phyloP scores from a whole-genome alignment of 2,888 invertebrate genomes.

The Philereme vetulata region DNA sequence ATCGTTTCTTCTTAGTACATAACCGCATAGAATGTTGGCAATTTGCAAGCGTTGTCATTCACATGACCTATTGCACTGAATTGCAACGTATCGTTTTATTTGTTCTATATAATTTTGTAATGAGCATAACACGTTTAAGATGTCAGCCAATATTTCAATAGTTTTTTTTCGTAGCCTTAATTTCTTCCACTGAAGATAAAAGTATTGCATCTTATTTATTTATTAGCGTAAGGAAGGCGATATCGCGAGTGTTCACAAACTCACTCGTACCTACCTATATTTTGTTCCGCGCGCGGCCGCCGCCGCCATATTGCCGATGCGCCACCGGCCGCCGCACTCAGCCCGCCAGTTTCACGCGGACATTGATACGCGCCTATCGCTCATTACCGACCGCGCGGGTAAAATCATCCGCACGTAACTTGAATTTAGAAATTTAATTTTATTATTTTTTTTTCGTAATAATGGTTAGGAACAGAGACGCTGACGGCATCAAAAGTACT shows the following conservation, averaged over 20 bases:
- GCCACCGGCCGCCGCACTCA: conserved; percentile 53
- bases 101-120: neutral
- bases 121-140: neutral
- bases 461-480: conserved; percentile 74
- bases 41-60: conserved; percentile 27
- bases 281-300: conserved; percentile 57
- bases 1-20: neutral
- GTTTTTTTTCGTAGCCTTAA: neutral
- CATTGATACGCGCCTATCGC: conserved; percentile 65
- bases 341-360: conserved; percentile 78
- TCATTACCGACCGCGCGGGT: conserved; percentile 48
- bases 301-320: conserved; percentile 68
- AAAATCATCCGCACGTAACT: conserved; percentile 54
- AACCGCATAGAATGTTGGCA: neutral
- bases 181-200: neutral
- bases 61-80: conserved; percentile 27
- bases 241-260: conserved; percentile 56
- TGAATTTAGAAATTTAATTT: conserved; percentile 32
- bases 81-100: conserved; percentile 12
- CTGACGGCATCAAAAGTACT: conserved; percentile 72
- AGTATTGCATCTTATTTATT: conserved; percentile 51
- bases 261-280: conserved; percentile 71
- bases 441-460: conserved; percentile 31
- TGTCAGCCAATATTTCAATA: neutral
- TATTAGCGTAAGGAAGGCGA: conserved; percentile 69